A percentile compares a stretch with the other conserved stretches of the same genome.
Conservation (phyloP, 1,140 invertebrate genomes). For the Drosophila murphyi region DNA sequence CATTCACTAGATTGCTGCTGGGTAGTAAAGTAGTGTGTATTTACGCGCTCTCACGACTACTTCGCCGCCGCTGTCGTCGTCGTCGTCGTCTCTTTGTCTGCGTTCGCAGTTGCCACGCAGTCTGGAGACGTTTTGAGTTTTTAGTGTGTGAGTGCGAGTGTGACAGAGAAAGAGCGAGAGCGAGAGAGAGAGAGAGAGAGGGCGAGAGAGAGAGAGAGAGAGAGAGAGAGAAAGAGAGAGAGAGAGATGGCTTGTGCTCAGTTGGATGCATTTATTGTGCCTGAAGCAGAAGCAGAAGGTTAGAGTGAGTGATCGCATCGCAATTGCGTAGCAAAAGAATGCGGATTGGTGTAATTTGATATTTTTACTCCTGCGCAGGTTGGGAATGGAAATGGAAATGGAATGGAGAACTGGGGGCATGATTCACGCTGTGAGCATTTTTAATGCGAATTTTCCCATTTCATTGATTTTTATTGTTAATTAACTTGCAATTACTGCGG, state of each 20-base stretch:
- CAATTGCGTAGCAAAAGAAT: slow-evolving; percentile 64
- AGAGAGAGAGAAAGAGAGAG: background rate
- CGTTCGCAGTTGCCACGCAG: slow-evolving; percentile 36
- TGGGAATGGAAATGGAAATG: background rate
- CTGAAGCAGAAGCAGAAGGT: background rate
- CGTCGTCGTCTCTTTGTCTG: slow-evolving; percentile 38
- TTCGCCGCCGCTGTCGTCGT: slow-evolving; percentile 4
- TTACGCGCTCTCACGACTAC: slow-evolving; percentile 18
- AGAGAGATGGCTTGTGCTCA: slow-evolving; percentile 22
- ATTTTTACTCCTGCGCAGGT: slow-evolving; percentile 62
- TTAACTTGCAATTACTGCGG: slow-evolving; percentile 70
- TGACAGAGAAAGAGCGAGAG: slow-evolving; percentile 7
- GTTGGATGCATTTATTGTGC: background rate
- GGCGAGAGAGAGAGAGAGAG: background rate
- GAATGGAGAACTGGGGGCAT: slow-evolving; percentile 17
- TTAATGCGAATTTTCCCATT: slow-evolving; percentile 53
- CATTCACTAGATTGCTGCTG: no score
- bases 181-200: no score
- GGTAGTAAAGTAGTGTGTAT: background rate
- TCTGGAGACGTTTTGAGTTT: slow-evolving; percentile 18
- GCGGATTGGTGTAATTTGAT: slow-evolving; percentile 54
- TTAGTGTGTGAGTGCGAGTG: background rate
- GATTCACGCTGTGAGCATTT: slow-evolving; percentile 59
- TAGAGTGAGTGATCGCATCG: slow-evolving; percentile 9
- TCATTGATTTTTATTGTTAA: slow-evolving; percentile 63